phyloP scores from a whole-genome alignment of 2,797 vertebrate genomes.

The Pampus argenteus region DNA sequence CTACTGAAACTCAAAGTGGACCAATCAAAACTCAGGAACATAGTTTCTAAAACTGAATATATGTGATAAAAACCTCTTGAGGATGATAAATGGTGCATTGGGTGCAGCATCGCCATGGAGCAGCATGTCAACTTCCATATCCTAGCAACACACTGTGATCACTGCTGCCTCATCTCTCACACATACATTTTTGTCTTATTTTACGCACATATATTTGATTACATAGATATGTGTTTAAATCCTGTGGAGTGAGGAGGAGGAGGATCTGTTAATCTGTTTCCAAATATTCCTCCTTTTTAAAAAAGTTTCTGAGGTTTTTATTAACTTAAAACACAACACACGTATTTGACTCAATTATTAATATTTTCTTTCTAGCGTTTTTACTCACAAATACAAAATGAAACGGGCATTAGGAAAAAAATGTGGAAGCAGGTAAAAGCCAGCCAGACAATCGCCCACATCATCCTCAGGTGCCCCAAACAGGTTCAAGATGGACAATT shows the following conservation, averaged over 20 bases:
- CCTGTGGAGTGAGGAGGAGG: too few relatives aligned
- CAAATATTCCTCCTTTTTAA: too few relatives aligned
- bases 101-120: constrained; percentile 5
- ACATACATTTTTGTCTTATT: too few relatives aligned
- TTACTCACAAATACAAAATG: background rate
- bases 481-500: background rate
- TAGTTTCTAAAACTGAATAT: too few relatives aligned
- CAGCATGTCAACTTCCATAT: constrained; percentile 8
- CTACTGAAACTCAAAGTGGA: too few relatives aligned
- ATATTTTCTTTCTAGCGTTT: background rate
- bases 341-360: constrained; percentile 12
- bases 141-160: background rate
- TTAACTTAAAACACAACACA: constrained; percentile 6
- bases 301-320: background rate
- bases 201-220: too few relatives aligned
- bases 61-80: background rate
- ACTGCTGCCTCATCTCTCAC: background rate
- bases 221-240: too few relatives aligned
- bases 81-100: constrained; percentile 10
- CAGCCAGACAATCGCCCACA: too few relatives aligned
- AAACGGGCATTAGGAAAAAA: background rate
- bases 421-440: too few relatives aligned
- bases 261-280: too few relatives aligned
- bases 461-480: too few relatives aligned
- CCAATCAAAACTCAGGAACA: too few relatives aligned